Evolutionary conservation across 1,140 invertebrate species (phyloP), one percentile per base, ranked within the genome.

Genomic region (Helicoverpa armigera): DNA sequence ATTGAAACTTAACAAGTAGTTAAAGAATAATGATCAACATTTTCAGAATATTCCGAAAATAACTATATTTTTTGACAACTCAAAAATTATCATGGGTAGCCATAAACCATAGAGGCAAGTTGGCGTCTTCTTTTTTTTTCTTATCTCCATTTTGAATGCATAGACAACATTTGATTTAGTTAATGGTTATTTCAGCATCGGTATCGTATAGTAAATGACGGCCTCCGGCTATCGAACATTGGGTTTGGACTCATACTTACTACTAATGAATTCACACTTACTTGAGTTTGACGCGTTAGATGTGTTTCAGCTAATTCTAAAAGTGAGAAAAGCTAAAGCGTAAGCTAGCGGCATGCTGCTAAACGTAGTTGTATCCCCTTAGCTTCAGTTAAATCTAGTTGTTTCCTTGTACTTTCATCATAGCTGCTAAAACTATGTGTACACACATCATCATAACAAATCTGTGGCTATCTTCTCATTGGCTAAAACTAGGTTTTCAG

Each of bases 31-130:
- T 85, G 83, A 67, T n/a, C n/a, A 85, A 83, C 87, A 90, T 90
- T 89, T 89, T 81, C 69, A 85, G 83, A 86, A 88, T 85, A 87
- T 72, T 80, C 56, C 50, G 51, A 83, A 89, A 92, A 86, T 83
- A 85, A 75, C 31, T 51, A 84, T 82, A 35, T 77, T 87, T 89
- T 91, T 94, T 94, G 92, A 94, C 93, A 94, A 83, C 60, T 60
- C 35, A 35, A 35, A 84, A 54, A 79, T 82, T 73, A 73, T 69
- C 77, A 82, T 82, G 43, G 78, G 18, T 31, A 63, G 54, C 82
- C 79, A 85, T 84, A 84, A 76, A 86, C 83, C 84, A 85, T 83
- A 85, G 82, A 87, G 85, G 83, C 85, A 87, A 89, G 83, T 88
- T 86, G 87, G 92, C 91, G 90, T 93, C 91, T 87, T 23, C 67